A percentile compares a stretch with the other conserved stretches of the same genome.
phyloP scores from a whole-genome alignment of 2,113 vertebrate genomes.

The Hylia prasina region DNA sequence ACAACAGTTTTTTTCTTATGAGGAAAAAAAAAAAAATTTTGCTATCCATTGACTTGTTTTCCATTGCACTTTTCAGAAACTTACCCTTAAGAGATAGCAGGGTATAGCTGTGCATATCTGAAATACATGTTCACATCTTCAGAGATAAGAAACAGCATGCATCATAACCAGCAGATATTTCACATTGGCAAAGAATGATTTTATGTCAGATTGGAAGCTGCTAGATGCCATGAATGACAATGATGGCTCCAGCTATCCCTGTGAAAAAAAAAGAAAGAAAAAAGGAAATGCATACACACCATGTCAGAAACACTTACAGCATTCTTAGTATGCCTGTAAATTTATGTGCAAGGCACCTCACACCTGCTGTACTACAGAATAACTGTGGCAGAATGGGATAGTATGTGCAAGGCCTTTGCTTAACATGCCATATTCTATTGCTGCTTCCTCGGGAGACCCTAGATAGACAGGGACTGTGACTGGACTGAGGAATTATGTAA shows the following conservation, averaged over 20 bases:
- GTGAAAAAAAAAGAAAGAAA: no score
- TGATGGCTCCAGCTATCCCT: neutral
- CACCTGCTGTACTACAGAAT: neutral
- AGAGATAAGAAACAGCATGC: neutral
- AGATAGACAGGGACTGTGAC: neutral
- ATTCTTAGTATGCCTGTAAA: neutral
- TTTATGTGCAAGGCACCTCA: neutral
- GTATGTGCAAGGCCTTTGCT: neutral
- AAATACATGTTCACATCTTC: neutral
- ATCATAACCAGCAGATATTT: neutral
- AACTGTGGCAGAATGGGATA: neutral
- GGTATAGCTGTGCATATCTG: neutral
- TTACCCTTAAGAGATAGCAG: neutral
- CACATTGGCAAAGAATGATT: neutral
- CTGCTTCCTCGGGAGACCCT: neutral
- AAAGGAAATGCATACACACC: neutral
- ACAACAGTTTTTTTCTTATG: neutral
- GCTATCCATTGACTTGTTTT: neutral
- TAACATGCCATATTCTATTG: neutral
- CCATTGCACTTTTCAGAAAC: neutral
- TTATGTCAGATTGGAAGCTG: neutral
- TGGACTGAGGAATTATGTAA: neutral
- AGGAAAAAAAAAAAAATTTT: neutral
- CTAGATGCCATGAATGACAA: neutral
- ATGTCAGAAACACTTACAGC: neutral